A percentile compares a stretch with the other conserved stretches of the same genome.
Conservation (phyloP, 2,113 vertebrate species). For the Pleuronectes platessa region DNA sequence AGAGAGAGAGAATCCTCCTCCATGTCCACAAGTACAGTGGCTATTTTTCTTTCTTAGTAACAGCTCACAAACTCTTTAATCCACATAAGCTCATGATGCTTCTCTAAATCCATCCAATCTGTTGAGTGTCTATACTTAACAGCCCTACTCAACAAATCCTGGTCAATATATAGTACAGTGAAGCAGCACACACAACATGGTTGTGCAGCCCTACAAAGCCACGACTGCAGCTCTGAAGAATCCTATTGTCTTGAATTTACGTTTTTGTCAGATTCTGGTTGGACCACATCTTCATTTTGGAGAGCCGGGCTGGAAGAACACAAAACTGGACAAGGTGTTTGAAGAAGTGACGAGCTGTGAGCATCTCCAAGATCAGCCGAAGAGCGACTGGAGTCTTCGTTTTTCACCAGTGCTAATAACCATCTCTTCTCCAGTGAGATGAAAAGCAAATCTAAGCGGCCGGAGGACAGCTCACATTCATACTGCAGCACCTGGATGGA, state of each 20-base stretch:
- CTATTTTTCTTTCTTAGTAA: conserved; percentile 41
- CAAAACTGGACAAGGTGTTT: neutral
- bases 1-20: no score
- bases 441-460: conserved; percentile 1
- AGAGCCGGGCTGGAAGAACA: neutral
- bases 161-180: conserved; percentile 55
- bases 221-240: neutral
- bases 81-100: conserved; percentile 72
- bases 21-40: neutral
- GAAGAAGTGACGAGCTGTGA: conserved; percentile 5
- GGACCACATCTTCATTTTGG: neutral
- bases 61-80: conserved; percentile 66
- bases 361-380: conserved; percentile 29
- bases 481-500: conserved; percentile 35
- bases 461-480: conserved; percentile 14
- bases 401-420: conserved; percentile 6
- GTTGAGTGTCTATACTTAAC: conserved; percentile 71
- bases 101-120: conserved; percentile 77
- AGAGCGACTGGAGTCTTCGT: conserved; percentile 12
- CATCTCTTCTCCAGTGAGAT: conserved; percentile 8
- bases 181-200: neutral
- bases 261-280: neutral
- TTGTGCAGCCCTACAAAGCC: neutral
- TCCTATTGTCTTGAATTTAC: neutral
- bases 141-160: conserved; percentile 57